A percentile compares a stretch with the other conserved stretches of the same genome.
These are phyloP conservation scores for Nothoprocta perdicaria DNA, from an alignment of 2,113 vertebrate species.

Conservation along the genomic window DNA sequence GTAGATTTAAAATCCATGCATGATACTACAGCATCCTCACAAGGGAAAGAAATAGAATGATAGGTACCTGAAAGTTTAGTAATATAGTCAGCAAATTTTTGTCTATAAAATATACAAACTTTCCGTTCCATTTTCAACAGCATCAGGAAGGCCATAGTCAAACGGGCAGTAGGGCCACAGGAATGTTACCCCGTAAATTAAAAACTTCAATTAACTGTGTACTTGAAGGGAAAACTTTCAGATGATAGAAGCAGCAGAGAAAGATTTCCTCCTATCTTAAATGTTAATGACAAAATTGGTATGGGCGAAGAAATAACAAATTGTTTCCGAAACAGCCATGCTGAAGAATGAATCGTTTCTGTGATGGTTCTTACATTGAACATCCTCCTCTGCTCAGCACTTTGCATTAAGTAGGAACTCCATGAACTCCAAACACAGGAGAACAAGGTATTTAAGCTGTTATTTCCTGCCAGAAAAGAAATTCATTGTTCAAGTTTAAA, in stretches of 20 bases:
- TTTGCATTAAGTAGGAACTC: background rate
- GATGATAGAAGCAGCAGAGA: background rate
- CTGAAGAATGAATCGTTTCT: background rate
- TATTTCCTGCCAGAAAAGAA: constrained; percentile 20
- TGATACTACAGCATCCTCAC: background rate
- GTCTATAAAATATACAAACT: background rate
- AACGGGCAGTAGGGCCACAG: background rate
- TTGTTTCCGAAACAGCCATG: background rate
- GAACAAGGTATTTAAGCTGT: constrained; percentile 4
- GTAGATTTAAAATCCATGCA: background rate
- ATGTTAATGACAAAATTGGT: background rate
- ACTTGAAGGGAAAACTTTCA: background rate
- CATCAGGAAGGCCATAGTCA: background rate
- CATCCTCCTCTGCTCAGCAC: background rate
- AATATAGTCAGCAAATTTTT: background rate
- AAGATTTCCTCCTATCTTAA: background rate
- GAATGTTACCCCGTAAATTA: background rate
- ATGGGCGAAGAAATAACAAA: constrained; percentile 20
- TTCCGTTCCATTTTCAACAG: background rate
- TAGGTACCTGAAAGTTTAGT: background rate
- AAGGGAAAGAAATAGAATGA: background rate
- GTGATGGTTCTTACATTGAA: background rate
- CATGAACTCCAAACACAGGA: background rate
- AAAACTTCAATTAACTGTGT: background rate
- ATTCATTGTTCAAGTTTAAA: background rate